Percentiles rank a stretch among this genome's conserved stretches.
Conservation (phyloP, 2,888 invertebrate genomes). For the Onchidella celtica region DNA sequence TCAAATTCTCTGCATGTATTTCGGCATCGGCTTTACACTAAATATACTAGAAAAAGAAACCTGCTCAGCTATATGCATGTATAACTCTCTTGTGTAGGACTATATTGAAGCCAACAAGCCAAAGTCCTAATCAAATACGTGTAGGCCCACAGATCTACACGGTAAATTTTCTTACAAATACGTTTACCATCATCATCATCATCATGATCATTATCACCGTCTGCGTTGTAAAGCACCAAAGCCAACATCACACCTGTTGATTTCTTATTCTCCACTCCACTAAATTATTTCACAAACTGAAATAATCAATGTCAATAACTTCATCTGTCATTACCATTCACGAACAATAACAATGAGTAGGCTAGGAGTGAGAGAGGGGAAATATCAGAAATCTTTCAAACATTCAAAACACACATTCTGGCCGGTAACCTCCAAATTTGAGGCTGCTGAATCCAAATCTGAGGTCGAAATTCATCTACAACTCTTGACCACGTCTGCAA, state of each 20-base stretch:
- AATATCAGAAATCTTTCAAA: background rate
- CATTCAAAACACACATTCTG: background rate
- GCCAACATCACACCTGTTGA: too few relatives aligned
- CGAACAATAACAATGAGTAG: background rate
- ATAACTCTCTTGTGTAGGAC: background rate
- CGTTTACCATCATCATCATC: background rate
- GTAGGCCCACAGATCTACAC: background rate
- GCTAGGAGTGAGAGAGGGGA: slow-evolving; percentile 20
- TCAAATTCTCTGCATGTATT: background rate
- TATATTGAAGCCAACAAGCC: background rate
- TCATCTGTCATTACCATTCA: too few relatives aligned
- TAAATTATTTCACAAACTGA: too few relatives aligned
- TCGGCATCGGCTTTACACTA: background rate
- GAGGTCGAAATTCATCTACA: slow-evolving; percentile 3
- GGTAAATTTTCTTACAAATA: background rate
- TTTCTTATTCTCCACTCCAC: too few relatives aligned
- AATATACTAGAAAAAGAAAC: background rate
- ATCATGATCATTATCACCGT: too few relatives aligned
- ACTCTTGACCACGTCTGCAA: slow-evolving; percentile 10
- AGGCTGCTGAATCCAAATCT: slow-evolving; percentile 6
- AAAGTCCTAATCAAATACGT: background rate
- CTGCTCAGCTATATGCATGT: background rate
- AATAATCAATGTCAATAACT: too few relatives aligned
- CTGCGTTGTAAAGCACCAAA: too few relatives aligned
- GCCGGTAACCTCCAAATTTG: background rate